Evolutionary conservation across 23 tunicate species (phyloP).

Genomic region (Halocynthia roretzi): DNA sequence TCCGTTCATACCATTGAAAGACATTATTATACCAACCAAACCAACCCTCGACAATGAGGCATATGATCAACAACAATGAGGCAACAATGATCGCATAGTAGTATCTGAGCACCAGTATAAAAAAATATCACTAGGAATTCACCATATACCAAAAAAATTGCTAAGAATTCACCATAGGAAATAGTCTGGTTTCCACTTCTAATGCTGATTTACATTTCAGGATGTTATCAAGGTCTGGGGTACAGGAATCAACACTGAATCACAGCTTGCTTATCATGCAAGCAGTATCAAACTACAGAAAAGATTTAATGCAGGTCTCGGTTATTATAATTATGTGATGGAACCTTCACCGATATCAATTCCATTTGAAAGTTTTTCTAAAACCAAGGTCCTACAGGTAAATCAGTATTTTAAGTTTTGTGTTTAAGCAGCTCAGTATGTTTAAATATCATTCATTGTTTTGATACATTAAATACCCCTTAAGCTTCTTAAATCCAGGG

Average conservation of each 20-base stretch:
- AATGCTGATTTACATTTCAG: background rate
- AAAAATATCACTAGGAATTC: background rate
- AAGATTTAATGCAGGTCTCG: background rate
- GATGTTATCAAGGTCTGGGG: constrained; percentile 55
- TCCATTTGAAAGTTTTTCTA: constrained; percentile 35
- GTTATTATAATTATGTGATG: constrained; percentile 43
- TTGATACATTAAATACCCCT: too few relatives aligned
- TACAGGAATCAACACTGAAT: constrained; percentile 76
- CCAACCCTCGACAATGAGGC: too few relatives aligned
- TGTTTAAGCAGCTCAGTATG: too few relatives aligned
- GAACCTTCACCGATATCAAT: constrained; percentile 57
- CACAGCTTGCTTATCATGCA: constrained; percentile 77
- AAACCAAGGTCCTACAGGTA: constrained; percentile 47
- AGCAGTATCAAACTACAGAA: background rate
- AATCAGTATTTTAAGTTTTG: background rate
- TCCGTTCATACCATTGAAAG: too few relatives aligned
- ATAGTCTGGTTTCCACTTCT: background rate
- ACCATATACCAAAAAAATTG: background rate
- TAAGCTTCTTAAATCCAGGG: background rate
- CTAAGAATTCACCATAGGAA: background rate
- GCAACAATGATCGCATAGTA: background rate
- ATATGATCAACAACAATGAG: too few relatives aligned
- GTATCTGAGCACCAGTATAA: background rate
- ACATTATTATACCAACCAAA: too few relatives aligned
- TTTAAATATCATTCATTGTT: too few relatives aligned